Conservation (phyloP, 2,888 invertebrate genomes). For the Oligia strigilis region DNA sequence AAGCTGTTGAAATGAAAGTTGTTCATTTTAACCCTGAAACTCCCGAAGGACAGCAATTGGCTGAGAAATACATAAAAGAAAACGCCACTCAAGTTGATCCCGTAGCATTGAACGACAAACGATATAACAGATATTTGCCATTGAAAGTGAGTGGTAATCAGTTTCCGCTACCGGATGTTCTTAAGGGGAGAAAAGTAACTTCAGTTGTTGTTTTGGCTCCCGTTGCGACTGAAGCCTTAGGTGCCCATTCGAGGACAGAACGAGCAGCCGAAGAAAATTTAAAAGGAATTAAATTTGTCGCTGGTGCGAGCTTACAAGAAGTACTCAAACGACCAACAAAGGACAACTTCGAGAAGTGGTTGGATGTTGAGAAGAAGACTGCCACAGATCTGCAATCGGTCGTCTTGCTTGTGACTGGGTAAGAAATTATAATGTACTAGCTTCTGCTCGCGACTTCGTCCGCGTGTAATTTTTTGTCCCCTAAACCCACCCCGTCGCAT, state of each 20-base stretch:
- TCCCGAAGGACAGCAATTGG: constrained; percentile 93
- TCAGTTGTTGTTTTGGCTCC: constrained; percentile 96
- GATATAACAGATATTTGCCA: constrained; percentile 96
- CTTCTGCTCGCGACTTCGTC: no score
- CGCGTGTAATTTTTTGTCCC: no score
- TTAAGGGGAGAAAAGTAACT: constrained; percentile 94
- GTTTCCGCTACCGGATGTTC: constrained; percentile 95
- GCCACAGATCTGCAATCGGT: constrained; percentile 95
- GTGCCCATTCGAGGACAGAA: constrained; percentile 88
- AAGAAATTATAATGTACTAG: constrained; percentile 81
- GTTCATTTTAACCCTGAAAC: constrained; percentile 95
- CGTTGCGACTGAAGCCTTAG: constrained; percentile 93
- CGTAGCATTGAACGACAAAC: constrained; percentile 93
- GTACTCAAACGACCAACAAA: constrained; percentile 93
- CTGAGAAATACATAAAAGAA: constrained; percentile 93
- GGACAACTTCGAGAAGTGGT: constrained; percentile 95
- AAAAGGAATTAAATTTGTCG: constrained; percentile 93
- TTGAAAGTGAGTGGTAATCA: constrained; percentile 96
- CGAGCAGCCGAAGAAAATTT: constrained; percentile 90
- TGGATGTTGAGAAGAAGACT: constrained; percentile 94
- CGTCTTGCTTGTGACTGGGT: constrained; percentile 95
- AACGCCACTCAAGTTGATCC: constrained; percentile 94
- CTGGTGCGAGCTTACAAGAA: constrained; percentile 94
- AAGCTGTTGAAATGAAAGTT: constrained; percentile 95
- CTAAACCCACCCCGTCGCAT: no score